Base-by-base conservation (phyloP, 2,113 vertebrate genomes). In the Zootoca vivipara region DNA sequence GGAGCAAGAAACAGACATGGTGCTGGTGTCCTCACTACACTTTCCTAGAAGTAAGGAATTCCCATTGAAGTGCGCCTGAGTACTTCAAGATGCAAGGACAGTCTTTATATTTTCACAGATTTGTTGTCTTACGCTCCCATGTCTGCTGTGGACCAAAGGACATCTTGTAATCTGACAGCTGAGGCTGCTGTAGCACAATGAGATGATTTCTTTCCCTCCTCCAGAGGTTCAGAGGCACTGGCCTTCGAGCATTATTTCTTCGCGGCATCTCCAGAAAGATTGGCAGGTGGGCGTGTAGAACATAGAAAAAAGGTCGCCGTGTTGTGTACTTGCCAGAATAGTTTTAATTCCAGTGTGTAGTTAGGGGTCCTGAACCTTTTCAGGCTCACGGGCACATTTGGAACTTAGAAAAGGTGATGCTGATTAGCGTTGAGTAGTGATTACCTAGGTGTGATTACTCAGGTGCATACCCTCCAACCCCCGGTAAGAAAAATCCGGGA, bases 101-200 rank as follows among this genome's bases (percentile, higher is more conserved):
- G 24, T 86, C 3, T 83, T 2, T 7, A 67, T 80, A 3, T n/a
- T 78, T 79, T 85, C 12, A 3, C 8, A 69, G 22, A 85, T 67
- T 6, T 88, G 13, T 4, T 82, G 30, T 46, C 64, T 62, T n/a
- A 40, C n/a, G 8, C 64, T 13, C 33, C 33, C 28, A 10, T 58
- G 46, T 40, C 35, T 18, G 62, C 22, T 82, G 35, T 7, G 24
- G 42, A 69, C 3, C 83, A 62, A 75, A 84, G 24, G 15, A 1
- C 56, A 58, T 26, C 56, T 64, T 42, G 35, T 74, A 22, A 13
- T 42, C 7, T 42, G 35, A 42, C 78, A 24, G 20, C 35, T 67
- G 24, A 83, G 46, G 46, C 56, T 3, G 35, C 0, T 18, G 0
- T 0, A 16, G 69, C 2, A 82, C 26, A 33, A 2, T 2, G 74